Evolutionary conservation across 2,113 vertebrate genomes (phyloP).

Genomic region (Hepsetus odoe): DNA sequence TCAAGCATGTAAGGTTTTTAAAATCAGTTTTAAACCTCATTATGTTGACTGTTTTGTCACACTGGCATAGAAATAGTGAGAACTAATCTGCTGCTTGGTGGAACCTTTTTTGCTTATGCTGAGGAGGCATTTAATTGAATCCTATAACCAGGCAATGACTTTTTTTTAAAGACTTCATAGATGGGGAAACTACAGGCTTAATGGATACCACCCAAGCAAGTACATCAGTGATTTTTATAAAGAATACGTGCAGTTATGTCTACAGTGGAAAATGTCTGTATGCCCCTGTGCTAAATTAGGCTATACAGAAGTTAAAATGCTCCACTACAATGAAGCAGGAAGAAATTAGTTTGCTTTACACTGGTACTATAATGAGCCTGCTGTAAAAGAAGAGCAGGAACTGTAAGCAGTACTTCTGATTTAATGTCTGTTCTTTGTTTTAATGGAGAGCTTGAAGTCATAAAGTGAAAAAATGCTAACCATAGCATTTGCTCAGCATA

Average conservation of each 20-base stretch:
- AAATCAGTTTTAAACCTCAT: not conserved
- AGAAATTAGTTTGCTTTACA: slow-evolving; percentile 65
- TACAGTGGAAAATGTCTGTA: slow-evolving; percentile 10
- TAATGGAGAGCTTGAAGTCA: slow-evolving; percentile 34
- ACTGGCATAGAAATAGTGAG: not conserved
- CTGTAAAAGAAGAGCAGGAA: slow-evolving; percentile 36
- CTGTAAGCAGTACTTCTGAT: slow-evolving; percentile 2
- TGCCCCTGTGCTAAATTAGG: slow-evolving; percentile 1
- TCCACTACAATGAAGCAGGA: slow-evolving; percentile 47
- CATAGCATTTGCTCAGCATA: slow-evolving; percentile 7
- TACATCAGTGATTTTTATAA: not conserved
- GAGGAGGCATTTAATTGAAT: not conserved
- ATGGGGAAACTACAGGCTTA: not conserved
- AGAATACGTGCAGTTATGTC: not conserved
- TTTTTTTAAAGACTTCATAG: not conserved
- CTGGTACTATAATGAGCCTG: slow-evolving; percentile 41
- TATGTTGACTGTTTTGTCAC: not conserved
- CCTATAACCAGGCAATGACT: too few species aligned
- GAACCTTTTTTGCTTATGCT: not conserved
- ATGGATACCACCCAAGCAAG: not conserved
- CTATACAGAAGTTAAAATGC: slow-evolving; percentile 56
- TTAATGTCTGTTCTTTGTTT: slow-evolving; percentile 32
- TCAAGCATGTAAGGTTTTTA: not conserved
- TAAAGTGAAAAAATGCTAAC: slow-evolving; percentile 32
- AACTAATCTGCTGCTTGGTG: not conserved